Base-by-base conservation (phyloP, 2,113 vertebrate species). In the Xenopus laevis region DNA sequence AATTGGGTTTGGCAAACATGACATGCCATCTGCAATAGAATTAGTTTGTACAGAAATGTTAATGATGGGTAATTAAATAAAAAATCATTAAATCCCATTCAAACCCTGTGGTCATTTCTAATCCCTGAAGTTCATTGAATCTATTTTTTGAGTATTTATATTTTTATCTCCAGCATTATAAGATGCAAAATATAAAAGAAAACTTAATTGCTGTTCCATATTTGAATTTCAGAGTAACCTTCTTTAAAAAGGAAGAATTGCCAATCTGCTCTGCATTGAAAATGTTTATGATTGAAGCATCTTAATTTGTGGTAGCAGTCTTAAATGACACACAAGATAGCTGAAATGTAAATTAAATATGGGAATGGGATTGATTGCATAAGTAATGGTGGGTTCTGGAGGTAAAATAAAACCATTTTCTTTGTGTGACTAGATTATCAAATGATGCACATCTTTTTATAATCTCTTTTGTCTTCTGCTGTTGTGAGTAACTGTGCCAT, bases 41-140 rank as follows among this genome's bases (percentile, higher is more conserved):
- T 65, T 65, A 67, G 53, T 68, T 68, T 74, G 8, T 53, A 40
- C 12, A 68, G 21, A 16, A 67, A 3, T 68, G 64, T 68, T 61
- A 40, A 68, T 64, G 67, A 74, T 61, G 45, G 72, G 40, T 57
- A 67, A 67, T 68, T 55, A 61, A 44, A 74, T 66, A 66, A 74
- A 50, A 68, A 74, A 40, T 33, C 11, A 30, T 10, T 68, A 53
- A 74, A 58, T 59, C 30, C 55, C 23, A 65, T 47, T 74, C 57
- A 61, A 50, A 60, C 21, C 44, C 27, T 57, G 15, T 21, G 59
- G 33, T 74, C 59, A 23, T 46, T 44, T 55, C 59, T 74, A 67
- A 74, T 74, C 62, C 63, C 63, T 27, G 15, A 27, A 58, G 52
- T 59, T 67, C 64, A 60, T 20, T 16, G 45, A 30, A 21, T 55